Evolutionary conservation across 2,888 invertebrate species (phyloP).

Genomic region (Rhyacophila evoluta): DNA sequence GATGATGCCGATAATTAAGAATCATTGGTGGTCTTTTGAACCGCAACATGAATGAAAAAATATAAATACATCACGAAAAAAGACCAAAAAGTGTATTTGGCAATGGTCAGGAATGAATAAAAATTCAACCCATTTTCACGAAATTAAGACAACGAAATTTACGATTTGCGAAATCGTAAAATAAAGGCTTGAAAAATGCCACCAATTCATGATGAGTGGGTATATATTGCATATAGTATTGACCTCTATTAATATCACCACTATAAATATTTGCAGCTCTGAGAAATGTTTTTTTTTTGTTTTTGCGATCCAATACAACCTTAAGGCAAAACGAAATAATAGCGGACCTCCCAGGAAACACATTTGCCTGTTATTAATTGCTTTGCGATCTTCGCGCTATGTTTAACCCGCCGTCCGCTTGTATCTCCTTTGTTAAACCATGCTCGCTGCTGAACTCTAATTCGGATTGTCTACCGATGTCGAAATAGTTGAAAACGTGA

Average conservation of each 20-base stretch:
- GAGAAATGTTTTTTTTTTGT: not conserved
- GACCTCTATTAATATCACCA: slow-evolving; percentile 19
- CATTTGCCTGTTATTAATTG: slow-evolving; percentile 24
- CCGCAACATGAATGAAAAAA: not conserved
- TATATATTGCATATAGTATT: not conserved
- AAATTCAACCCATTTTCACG: slow-evolving; percentile 10
- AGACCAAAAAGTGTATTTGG: not conserved
- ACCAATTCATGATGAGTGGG: slow-evolving; percentile 22
- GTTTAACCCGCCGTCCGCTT: slow-evolving; percentile 13
- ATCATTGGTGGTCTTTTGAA: not conserved
- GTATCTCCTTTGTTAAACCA: slow-evolving; percentile 18
- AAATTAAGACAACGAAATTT: slow-evolving; percentile 9
- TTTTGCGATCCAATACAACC: not conserved
- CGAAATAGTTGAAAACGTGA: not conserved
- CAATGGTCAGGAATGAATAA: not conserved
- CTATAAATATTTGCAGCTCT: slow-evolving; percentile 11
- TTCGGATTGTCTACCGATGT: not conserved
- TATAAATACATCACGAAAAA: not conserved
- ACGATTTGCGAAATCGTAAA: slow-evolving; percentile 18
- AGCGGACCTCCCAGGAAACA: slow-evolving; percentile 24
- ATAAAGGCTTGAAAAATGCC: not conserved
- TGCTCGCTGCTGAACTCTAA: not conserved
- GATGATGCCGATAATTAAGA: not conserved
- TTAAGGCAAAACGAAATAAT: slow-evolving; percentile 6
- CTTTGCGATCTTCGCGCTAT: slow-evolving; percentile 14